Evolutionary conservation across 2,113 vertebrate genomes (phyloP), one percentile per base, ranked within the genome.

Genomic region (Theristicus caerulescens): DNA sequence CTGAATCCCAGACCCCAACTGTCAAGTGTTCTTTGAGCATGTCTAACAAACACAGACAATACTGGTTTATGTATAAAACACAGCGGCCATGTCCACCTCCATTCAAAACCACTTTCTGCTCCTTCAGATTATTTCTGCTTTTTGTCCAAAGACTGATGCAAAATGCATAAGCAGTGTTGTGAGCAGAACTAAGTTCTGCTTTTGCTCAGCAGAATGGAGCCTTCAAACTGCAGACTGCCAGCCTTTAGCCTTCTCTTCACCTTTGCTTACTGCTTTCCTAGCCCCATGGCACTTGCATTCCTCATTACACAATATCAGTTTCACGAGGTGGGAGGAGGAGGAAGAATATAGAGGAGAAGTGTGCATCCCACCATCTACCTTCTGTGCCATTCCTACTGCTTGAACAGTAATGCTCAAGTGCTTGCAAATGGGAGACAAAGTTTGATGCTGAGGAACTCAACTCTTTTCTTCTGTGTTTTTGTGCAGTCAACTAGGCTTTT

Each of bases 291-390:
- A 29, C 6, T 74, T 70, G 8, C 6, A 44, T 57, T 78, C 7
- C 26, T 73, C 26, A 11, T 55, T 46, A 15, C 14, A 26, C 40
- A 74, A 16, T 62, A 62, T 42, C 24, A 85, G 4, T 16, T 74
- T 85, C 74, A 77, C 26, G 27, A 77, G 16, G 2, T 25, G 32
- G 10, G 13, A 34, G 17, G 7, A 82, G 25, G 34, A 78, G 10
- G 21, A 86, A 73, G 10, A 69, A 65, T 44, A 61, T 44, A 22
- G 22, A 57, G 13, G 11, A 76, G 31, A 44, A 69, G 1, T 11
- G 20, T 16, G 11, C 9, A 81, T 1, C 1, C 25, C 15, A 22
- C 7, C 0, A 0, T 65, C 24, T 52, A 1, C 19, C 14, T 66
- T 70, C 42, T 78, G 2, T 73, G 47, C 21, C 12, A 38, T 16